phyloP scores from a whole-genome alignment of 2,113 vertebrate genomes.

The Zootoca vivipara region DNA sequence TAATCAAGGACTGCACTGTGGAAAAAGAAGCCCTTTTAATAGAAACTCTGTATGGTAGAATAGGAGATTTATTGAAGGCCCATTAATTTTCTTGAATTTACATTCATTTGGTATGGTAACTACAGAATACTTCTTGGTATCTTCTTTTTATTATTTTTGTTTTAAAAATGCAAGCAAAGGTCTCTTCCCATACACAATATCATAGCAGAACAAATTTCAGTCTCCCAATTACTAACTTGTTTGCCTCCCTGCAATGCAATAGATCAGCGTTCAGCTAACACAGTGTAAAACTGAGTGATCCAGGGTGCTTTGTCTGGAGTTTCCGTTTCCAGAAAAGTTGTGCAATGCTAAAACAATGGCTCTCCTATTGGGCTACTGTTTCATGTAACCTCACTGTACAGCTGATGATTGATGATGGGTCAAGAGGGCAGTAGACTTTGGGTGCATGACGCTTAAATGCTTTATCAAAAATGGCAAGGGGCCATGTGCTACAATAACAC shows the following conservation, averaged over 20 bases:
- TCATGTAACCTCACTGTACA: conserved; percentile 64
- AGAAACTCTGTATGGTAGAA: conserved; percentile 21
- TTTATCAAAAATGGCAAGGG: conserved; percentile 78
- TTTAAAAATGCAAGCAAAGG: conserved; percentile 17
- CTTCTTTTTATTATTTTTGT: not conserved
- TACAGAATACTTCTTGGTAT: not conserved
- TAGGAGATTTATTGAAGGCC: not conserved
- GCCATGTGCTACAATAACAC: conserved; percentile 75
- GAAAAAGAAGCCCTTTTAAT: not conserved
- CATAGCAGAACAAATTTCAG: conserved; percentile 15
- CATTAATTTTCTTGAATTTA: not conserved
- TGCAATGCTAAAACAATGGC: conserved; percentile 68
- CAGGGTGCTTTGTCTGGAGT: conserved; percentile 64
- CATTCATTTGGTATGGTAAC: not conserved
- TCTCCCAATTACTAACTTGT: not conserved
- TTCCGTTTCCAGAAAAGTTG: conserved; percentile 68
- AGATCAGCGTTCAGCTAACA: conserved; percentile 25
- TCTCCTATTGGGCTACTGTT: conserved; percentile 54
- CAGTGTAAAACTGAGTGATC: conserved; percentile 36
- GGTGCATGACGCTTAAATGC: conserved; percentile 71
- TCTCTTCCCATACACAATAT: fast-evolving
- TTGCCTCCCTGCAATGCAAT: not conserved
- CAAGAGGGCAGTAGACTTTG: conserved; percentile 80
- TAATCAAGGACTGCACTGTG: not conserved
- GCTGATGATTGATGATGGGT: conserved; percentile 74